phyloP scores from a whole-genome alignment of 2,113 vertebrate species.

The Entelurus aequoreus region DNA sequence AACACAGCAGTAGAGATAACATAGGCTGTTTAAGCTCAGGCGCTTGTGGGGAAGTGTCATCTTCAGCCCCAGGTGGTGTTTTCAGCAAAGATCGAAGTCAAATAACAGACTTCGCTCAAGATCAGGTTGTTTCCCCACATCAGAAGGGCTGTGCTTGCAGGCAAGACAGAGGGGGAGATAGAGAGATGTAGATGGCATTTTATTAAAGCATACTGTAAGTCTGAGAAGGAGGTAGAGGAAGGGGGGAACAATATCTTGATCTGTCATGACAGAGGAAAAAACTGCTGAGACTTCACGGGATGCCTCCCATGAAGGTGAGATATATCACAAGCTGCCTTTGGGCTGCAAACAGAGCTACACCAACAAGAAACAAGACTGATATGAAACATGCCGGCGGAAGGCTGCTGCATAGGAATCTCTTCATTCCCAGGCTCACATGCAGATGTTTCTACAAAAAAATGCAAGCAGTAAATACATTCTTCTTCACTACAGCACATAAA shows the following conservation, averaged over 20 bases:
- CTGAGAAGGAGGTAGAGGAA: conserved; percentile 10
- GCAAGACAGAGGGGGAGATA: conserved; percentile 19
- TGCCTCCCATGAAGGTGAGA: conserved; percentile 26
- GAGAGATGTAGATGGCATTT: conserved; percentile 17
- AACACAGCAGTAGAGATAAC: conserved; percentile 49
- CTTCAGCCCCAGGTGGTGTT: conserved; percentile 57
- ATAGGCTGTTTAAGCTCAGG: conserved; percentile 48
- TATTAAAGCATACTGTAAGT: conserved; percentile 9
- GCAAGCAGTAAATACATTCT: conserved; percentile 62
- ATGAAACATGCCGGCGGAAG: conserved; percentile 35
- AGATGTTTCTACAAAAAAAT: conserved; percentile 43
- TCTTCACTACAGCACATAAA: conserved; percentile 61
- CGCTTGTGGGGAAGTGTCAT: conserved; percentile 51
- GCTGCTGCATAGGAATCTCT: conserved; percentile 42
- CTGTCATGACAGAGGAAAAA: conserved; percentile 39
- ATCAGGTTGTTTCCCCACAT: conserved; percentile 44
- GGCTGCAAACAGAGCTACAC: conserved; percentile 27
- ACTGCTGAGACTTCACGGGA: conserved; percentile 23
- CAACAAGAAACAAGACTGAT: conserved; percentile 28
- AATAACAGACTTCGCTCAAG: conserved; percentile 59
- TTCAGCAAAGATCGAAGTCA: conserved; percentile 46
- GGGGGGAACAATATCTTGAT: conserved; percentile 35
- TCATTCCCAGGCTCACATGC: conserved; percentile 44
- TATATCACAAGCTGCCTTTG: conserved; percentile 26
- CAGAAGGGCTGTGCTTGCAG: conserved; percentile 26